phyloP scores from a whole-genome alignment of 2,888 invertebrate genomes.

The Limnephilus lunatus region DNA sequence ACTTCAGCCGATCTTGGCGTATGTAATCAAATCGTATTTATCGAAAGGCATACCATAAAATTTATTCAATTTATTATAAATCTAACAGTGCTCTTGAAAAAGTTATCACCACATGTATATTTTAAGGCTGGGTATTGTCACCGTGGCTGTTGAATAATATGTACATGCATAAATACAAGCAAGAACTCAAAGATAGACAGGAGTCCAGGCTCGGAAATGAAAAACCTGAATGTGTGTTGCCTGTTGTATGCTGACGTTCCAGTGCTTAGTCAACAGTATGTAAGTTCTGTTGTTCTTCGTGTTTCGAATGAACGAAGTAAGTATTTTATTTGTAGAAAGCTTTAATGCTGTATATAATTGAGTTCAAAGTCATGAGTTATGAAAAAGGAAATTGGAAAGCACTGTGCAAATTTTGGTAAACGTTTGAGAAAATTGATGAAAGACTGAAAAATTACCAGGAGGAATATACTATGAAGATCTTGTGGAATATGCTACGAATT shows the following conservation, averaged over 20 bases:
- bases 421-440: too few relatives aligned
- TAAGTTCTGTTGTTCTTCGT: not conserved
- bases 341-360: too few relatives aligned
- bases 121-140: not conserved
- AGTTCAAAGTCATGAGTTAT: not conserved
- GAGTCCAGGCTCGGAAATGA: not conserved
- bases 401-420: not conserved
- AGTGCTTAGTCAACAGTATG: not conserved
- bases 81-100: not conserved
- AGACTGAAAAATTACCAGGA: too few relatives aligned
- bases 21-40: not conserved
- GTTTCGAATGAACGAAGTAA: not conserved
- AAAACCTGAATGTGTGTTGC: not conserved
- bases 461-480: too few relatives aligned
- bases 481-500: too few relatives aligned
- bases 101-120: not conserved
- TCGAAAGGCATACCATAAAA: not conserved
- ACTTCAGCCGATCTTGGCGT: slow-evolving; percentile 31
- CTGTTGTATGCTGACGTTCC: not conserved
- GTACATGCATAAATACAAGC: not conserved
- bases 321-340: not conserved
- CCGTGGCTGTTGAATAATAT: not conserved
- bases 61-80: not conserved
- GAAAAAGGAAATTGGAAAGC: not conserved
- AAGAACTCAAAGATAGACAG: not conserved